Conservation (phyloP, 2,113 vertebrate species). For the Prionailurus bengalensis region DNA sequence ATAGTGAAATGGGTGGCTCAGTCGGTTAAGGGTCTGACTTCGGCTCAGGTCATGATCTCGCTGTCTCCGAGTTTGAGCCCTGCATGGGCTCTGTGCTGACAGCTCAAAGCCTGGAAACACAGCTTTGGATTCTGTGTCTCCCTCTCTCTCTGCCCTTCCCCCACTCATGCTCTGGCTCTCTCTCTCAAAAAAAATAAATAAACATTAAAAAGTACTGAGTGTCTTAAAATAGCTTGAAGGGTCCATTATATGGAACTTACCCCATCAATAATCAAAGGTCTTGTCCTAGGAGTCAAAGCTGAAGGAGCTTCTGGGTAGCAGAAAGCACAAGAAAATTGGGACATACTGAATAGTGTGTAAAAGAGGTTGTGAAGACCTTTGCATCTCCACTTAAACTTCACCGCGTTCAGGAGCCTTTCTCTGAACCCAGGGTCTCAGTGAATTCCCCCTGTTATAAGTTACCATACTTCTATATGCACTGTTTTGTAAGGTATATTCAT, state of each 20-base stretch:
- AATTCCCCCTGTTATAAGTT: not conserved
- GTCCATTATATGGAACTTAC: not conserved
- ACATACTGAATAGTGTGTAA: not conserved
- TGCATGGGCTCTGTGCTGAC: too few species aligned
- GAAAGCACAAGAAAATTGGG: not conserved
- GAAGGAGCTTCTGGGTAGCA: not conserved
- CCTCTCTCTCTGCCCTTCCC: too few species aligned
- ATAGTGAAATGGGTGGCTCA: not conserved
- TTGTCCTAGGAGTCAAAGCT: not conserved
- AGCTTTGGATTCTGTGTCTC: too few species aligned
- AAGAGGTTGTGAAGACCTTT: not conserved
- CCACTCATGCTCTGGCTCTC: too few species aligned
- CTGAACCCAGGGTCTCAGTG: not conserved
- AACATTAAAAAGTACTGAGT: not conserved
- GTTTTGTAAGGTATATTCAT: not conserved
- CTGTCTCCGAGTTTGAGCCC: too few species aligned
- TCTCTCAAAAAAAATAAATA: too few species aligned
- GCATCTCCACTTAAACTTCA: not conserved
- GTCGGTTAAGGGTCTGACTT: too few species aligned
- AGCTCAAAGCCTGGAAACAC: too few species aligned
- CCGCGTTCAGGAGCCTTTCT: not conserved
- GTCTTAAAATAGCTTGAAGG: not conserved
- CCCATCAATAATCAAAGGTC: constrained; percentile 14
- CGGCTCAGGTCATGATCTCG: too few species aligned
- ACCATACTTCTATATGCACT: not conserved